Evolutionary conservation across 2,888 invertebrate species (phyloP).

Genomic region (Drosophila borealis): DNA sequence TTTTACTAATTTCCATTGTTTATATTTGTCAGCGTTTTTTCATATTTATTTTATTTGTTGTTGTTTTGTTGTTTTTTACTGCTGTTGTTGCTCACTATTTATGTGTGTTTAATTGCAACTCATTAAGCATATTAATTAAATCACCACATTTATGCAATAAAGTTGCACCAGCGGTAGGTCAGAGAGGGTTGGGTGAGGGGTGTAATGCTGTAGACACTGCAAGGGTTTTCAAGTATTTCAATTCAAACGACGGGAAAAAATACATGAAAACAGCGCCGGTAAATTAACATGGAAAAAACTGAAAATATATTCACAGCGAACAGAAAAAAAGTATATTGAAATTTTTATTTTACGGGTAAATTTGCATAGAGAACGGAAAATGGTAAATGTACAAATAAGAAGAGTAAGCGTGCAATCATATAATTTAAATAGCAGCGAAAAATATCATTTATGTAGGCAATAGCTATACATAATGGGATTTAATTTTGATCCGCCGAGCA

Average conservation of each 20-base stretch:
- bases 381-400: slow-evolving; percentile 6
- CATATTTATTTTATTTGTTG: slow-evolving; percentile 31
- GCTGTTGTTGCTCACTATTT: slow-evolving; percentile 49
- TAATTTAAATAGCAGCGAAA: slow-evolving; percentile 40
- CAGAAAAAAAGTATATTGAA: slow-evolving; percentile 4
- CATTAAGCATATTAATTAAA: slow-evolving; percentile 81
- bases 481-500: slow-evolving; percentile 34
- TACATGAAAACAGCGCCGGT: slow-evolving; percentile 41
- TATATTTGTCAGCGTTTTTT: slow-evolving; percentile 49
- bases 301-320: slow-evolving; percentile 15
- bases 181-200: background rate
- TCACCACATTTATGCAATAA: slow-evolving; percentile 76
- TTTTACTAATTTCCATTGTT: slow-evolving; percentile 71
- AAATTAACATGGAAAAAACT: slow-evolving; percentile 61
- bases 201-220: background rate
- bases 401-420: slow-evolving; percentile 15
- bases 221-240: slow-evolving; percentile 41
- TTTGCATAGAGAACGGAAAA: slow-evolving; percentile 33
- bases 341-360: slow-evolving; percentile 17
- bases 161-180: slow-evolving; percentile 20
- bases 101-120: slow-evolving; percentile 77
- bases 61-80: slow-evolving; percentile 20
- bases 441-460: slow-evolving; percentile 47
- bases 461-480: slow-evolving; percentile 44
- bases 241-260: slow-evolving; percentile 38